Evolutionary conservation across 2,113 vertebrate genomes (phyloP).

Genomic region (Thunnus thynnus): DNA sequence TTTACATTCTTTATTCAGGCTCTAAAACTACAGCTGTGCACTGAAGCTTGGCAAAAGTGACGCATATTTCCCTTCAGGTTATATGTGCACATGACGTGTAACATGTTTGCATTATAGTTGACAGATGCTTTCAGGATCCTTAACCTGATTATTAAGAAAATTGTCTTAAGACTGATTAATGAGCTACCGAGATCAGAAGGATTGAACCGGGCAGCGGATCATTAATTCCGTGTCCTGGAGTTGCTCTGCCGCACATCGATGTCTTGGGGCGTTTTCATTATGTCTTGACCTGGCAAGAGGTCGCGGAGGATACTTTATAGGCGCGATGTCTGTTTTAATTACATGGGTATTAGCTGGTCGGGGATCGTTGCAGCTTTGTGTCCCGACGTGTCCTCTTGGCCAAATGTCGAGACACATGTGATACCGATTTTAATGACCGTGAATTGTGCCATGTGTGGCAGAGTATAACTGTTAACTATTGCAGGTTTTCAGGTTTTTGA

Average conservation of each 20-base stretch:
- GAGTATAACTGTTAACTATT: neutral
- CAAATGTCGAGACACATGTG: conserved; percentile 47
- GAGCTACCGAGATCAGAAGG: conserved; percentile 70
- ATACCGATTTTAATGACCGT: neutral
- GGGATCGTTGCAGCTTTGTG: conserved; percentile 48
- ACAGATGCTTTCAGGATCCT: conserved; percentile 72
- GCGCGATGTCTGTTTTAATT: conserved; percentile 76
- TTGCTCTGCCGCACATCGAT: conserved; percentile 17
- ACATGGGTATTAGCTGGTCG: conserved; percentile 68
- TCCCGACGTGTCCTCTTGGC: conserved; percentile 38
- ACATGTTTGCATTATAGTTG: conserved; percentile 49
- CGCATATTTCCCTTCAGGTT: neutral
- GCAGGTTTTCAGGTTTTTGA: neutral
- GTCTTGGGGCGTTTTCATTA: conserved; percentile 49
- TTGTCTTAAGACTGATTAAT: conserved; percentile 75
- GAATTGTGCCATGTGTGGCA: neutral
- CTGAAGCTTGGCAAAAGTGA: neutral
- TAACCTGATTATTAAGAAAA: conserved; percentile 77
- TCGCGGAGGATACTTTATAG: conserved; percentile 22
- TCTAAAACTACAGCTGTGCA: neutral
- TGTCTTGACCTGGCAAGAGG: conserved; percentile 37
- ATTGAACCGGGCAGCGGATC: conserved; percentile 56
- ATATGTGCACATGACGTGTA: conserved; percentile 18
- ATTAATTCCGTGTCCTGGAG: conserved; percentile 66
- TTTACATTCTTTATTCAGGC: neutral